These are phyloP conservation scores for Eurystomus gularis DNA, from an alignment of 2,113 vertebrate species.

Conservation along the genomic window DNA sequence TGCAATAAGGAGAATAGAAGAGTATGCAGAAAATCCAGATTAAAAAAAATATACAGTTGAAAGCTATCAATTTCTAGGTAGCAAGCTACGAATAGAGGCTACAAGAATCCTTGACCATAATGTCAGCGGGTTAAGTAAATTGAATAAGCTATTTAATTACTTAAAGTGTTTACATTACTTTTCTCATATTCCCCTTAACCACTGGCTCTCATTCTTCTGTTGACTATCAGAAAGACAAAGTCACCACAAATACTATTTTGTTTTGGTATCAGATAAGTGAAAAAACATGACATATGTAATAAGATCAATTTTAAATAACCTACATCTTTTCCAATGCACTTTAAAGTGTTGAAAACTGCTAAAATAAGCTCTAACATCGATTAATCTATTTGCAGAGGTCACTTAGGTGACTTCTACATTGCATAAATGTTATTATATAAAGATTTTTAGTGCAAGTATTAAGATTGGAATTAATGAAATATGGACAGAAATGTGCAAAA, in stretches of 20 bases:
- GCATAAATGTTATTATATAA: not conserved
- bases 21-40: not conserved
- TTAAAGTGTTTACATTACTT: not conserved
- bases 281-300: not conserved
- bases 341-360: not conserved
- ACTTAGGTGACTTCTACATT: not conserved
- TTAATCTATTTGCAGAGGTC: not conserved
- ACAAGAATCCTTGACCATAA: not conserved
- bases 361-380: not conserved
- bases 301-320: not conserved
- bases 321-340: not conserved
- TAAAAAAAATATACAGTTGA: not conserved
- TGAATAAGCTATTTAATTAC: not conserved
- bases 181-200: not conserved
- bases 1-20: not conserved
- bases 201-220: not conserved
- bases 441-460: not conserved
- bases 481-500: not conserved
- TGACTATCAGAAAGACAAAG: not conserved
- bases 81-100: not conserved
- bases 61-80: not conserved
- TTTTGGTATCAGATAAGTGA: not conserved
- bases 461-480: not conserved
- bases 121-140: not conserved
- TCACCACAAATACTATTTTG: not conserved